Evolutionary conservation across 2,797 vertebrate species (phyloP).

Genomic region (Enteromius afrohamiltoni): DNA sequence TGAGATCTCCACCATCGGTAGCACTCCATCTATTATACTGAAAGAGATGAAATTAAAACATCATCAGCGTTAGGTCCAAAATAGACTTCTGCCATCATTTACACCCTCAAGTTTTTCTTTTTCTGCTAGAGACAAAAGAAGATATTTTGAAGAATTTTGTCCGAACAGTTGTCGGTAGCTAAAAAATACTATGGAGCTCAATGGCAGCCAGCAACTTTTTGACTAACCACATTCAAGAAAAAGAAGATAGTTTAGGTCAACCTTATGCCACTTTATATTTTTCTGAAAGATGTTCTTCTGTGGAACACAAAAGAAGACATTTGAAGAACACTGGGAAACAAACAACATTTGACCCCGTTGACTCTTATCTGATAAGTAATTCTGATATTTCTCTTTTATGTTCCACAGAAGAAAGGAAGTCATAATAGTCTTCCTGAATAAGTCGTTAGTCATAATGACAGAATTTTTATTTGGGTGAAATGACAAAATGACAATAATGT

Average conservation of each 20-base stretch:
- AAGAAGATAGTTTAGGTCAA: too few species aligned
- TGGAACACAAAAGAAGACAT: too few species aligned
- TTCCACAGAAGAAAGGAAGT: background rate
- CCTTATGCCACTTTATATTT: too few species aligned
- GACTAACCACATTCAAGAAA: too few species aligned
- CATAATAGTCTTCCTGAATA: background rate
- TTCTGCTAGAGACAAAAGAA: too few species aligned
- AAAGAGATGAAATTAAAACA: constrained; percentile 17
- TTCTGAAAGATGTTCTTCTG: too few species aligned
- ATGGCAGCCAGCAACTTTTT: too few species aligned
- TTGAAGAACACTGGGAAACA: too few species aligned
- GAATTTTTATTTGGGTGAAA: background rate
- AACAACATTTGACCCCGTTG: too few species aligned
- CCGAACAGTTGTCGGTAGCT: background rate
- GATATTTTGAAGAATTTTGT: background rate
- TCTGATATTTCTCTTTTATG: background rate
- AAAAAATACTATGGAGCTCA: background rate
- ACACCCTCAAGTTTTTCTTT: background rate
- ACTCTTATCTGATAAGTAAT: background rate
- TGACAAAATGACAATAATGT: background rate
- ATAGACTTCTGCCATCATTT: background rate
- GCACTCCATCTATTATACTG: constrained; percentile 79
- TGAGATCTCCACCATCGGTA: constrained; percentile 81
- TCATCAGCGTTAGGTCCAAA: background rate
- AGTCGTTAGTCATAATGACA: background rate